Evolutionary conservation across 2,888 invertebrate species (phyloP).

Genomic region (Rhingia rostrata): DNA sequence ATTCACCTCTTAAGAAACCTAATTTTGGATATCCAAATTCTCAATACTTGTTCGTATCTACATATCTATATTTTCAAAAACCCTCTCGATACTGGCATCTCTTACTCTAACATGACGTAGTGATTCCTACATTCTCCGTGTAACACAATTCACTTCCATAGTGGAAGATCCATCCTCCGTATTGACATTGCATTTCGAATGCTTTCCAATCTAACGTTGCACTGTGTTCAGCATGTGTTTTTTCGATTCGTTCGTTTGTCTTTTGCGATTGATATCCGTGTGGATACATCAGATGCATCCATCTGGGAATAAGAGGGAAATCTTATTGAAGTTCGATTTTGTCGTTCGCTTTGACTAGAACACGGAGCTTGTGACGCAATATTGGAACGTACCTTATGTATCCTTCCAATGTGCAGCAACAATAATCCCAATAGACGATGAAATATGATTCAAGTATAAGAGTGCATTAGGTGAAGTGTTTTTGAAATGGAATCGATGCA

Average conservation of each 20-base stretch:
- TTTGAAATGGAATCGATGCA: constrained; percentile 4
- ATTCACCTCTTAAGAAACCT: too few species aligned
- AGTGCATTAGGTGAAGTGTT: constrained; percentile 40
- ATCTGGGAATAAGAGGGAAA: constrained; percentile 40
- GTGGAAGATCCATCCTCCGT: too few species aligned
- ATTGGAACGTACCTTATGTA: background rate
- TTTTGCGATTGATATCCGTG: background rate
- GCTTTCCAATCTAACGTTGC: too few species aligned
- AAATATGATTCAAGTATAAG: constrained; percentile 20
- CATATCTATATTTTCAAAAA: too few species aligned
- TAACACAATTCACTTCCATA: too few species aligned
- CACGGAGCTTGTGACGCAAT: background rate
- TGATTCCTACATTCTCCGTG: too few species aligned
- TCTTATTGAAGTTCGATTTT: constrained; percentile 52
- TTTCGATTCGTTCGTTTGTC: background rate
- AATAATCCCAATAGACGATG: background rate
- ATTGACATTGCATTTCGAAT: too few species aligned
- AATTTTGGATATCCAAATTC: too few species aligned
- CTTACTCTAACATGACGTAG: too few species aligned
- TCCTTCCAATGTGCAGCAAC: background rate
- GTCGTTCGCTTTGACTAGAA: background rate
- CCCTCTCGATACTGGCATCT: too few species aligned
- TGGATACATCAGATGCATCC: constrained; percentile 32
- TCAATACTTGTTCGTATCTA: too few species aligned
- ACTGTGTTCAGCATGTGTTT: too few species aligned